Evolutionary conservation across 2,113 vertebrate species (phyloP).

Genomic region (Heterotilapia buettikoferi): DNA sequence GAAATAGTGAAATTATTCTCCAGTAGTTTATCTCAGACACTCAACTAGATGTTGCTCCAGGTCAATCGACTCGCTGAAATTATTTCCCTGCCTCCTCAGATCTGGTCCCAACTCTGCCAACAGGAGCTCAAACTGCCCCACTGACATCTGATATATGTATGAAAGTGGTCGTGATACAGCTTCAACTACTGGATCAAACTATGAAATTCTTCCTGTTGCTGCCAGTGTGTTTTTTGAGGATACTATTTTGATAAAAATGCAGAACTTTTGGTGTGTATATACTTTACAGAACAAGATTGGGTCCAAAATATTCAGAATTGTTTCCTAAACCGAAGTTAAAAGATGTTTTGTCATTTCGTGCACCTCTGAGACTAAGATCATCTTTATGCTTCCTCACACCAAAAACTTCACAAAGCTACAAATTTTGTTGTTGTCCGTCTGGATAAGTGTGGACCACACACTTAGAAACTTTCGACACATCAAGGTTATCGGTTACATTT

Average conservation of each 20-base stretch:
- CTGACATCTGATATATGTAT: not conserved
- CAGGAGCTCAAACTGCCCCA: not conserved
- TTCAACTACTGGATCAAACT: not conserved
- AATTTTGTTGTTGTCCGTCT: not conserved
- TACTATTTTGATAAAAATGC: not conserved
- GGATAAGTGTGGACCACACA: not conserved
- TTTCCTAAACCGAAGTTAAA: not conserved
- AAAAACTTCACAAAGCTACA: not conserved
- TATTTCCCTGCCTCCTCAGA: not conserved
- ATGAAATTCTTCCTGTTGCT: not conserved
- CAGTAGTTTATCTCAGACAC: not conserved
- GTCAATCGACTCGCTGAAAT: not conserved
- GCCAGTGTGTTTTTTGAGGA: not conserved
- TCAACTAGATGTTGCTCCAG: not conserved
- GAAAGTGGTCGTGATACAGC: not conserved
- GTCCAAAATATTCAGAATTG: not conserved
- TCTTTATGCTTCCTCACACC: not conserved
- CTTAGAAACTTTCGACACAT: not conserved
- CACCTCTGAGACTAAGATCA: not conserved
- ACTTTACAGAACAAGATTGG: not conserved
- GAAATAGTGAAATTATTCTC: not conserved
- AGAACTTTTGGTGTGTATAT: accelerated
- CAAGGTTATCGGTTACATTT: constrained; percentile 29
- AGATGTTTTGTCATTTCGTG: not conserved
- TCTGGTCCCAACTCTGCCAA: not conserved